These are phyloP conservation scores for Enoplosus armatus DNA, from an alignment of 2,797 vertebrate species.

Conservation along the genomic window DNA sequence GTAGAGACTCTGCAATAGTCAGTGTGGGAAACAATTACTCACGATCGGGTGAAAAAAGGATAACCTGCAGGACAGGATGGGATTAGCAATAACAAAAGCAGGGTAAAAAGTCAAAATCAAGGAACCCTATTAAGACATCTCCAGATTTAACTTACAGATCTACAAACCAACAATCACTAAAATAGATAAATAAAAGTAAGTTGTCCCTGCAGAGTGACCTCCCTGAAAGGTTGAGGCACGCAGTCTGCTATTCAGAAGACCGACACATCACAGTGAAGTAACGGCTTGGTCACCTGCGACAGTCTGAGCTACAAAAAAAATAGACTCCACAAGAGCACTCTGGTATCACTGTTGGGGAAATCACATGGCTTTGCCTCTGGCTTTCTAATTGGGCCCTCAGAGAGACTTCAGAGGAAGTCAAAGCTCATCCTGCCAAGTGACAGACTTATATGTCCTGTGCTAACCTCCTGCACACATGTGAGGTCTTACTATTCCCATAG, in stretches of 20 bases:
- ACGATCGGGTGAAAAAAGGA: not conserved
- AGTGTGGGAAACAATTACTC: not conserved
- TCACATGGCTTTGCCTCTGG: slow-evolving; percentile 52
- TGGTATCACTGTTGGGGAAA: slow-evolving; percentile 27
- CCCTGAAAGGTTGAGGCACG: not conserved
- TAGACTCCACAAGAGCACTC: slow-evolving; percentile 18
- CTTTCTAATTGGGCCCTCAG: slow-evolving; percentile 71
- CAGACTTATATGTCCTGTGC: slow-evolving; percentile 38
- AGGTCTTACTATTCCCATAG: slow-evolving; percentile 15
- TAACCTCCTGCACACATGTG: slow-evolving; percentile 27
- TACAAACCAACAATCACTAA: not conserved
- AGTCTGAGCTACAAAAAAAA: slow-evolving; percentile 36
- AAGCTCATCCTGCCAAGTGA: slow-evolving; percentile 54
- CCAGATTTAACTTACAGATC: not conserved
- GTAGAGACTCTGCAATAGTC: not conserved
- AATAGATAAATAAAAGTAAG: slow-evolving; percentile 24
- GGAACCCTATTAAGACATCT: not conserved
- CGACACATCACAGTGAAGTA: slow-evolving; percentile 26
- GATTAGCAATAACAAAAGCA: not conserved
- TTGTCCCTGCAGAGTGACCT: slow-evolving; percentile 13
- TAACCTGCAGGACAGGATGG: not conserved
- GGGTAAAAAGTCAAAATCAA: not conserved
- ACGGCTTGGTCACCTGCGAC: slow-evolving; percentile 50
- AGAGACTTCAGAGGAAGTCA: slow-evolving; percentile 70
- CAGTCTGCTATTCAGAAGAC: slow-evolving; percentile 26